Conservation (phyloP, 2,888 invertebrate genomes). For the Chalcosyrphus nemorum region DNA sequence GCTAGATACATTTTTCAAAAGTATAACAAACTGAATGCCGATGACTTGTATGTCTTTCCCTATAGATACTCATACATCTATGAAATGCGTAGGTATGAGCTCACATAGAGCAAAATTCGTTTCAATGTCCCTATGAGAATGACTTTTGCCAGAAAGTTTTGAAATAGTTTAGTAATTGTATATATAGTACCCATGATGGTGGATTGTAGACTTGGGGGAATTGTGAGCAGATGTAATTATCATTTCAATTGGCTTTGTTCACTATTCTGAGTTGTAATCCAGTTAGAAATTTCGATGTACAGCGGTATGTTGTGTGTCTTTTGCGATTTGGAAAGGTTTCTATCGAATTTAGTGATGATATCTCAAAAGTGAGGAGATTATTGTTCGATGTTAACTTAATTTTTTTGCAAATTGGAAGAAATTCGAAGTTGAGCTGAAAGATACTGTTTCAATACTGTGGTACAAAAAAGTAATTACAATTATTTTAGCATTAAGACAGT, state of each 20-base stretch:
- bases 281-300: background rate
- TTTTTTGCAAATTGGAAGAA: background rate
- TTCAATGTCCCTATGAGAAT: slow-evolving; percentile 4
- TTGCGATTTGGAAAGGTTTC: too few species aligned
- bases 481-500: too few species aligned
- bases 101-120: slow-evolving; percentile 1
- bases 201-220: background rate
- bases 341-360: too few species aligned
- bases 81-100: too few species aligned
- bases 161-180: slow-evolving; percentile 24
- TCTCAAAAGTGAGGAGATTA: background rate
- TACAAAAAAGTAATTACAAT: too few species aligned
- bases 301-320: background rate
- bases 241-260: slow-evolving; percentile 17
- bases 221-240: slow-evolving; percentile 21
- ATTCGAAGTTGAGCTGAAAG: too few species aligned
- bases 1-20: background rate
- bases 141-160: background rate
- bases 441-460: too few species aligned
- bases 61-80: background rate
- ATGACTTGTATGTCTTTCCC: background rate
- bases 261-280: background rate
- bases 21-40: background rate
- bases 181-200: background rate
- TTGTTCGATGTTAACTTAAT: background rate